Percentiles rank a stretch among this genome's conserved stretches.
phyloP scores from a whole-genome alignment of 2,113 vertebrate genomes.

The Sinosuthora webbiana region DNA sequence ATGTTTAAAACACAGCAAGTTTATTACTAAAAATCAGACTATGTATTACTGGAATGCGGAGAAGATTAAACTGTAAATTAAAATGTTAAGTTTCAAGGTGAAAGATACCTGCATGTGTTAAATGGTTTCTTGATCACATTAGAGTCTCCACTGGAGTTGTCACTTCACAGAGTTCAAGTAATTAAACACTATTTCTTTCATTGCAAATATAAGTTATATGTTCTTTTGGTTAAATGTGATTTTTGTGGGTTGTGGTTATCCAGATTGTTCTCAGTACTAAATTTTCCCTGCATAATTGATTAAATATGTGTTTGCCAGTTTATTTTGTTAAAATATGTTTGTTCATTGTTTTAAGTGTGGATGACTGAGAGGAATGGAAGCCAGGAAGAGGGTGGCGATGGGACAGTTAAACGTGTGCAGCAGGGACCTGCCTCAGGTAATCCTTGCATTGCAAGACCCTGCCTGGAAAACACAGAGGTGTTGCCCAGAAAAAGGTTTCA shows the following conservation, averaged over 20 bases:
- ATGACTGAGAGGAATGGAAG: background rate
- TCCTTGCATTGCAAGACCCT: background rate
- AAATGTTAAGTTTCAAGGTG: background rate
- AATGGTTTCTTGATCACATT: background rate
- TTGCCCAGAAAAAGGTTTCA: background rate
- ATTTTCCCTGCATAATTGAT: constrained; percentile 44
- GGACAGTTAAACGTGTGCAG: background rate
- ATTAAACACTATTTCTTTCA: constrained; percentile 6
- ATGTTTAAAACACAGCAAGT: background rate
- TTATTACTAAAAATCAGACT: background rate
- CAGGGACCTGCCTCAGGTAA: background rate
- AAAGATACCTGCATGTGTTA: background rate
- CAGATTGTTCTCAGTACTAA: constrained; percentile 19
- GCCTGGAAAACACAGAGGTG: background rate
- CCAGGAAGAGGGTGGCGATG: background rate
- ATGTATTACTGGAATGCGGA: background rate
- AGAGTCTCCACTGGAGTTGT: background rate
- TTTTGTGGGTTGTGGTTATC: background rate
- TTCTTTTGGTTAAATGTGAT: background rate
- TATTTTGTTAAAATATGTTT: constrained; percentile 14
- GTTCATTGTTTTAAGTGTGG: background rate
- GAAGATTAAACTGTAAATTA: background rate
- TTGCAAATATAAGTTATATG: background rate
- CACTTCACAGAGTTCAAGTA: background rate
- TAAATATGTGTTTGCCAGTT: constrained; percentile 43